Evolutionary conservation across 2,888 invertebrate species (phyloP), one percentile per base, ranked within the genome.

Genomic region (Pachliopta kotzebuea): DNA sequence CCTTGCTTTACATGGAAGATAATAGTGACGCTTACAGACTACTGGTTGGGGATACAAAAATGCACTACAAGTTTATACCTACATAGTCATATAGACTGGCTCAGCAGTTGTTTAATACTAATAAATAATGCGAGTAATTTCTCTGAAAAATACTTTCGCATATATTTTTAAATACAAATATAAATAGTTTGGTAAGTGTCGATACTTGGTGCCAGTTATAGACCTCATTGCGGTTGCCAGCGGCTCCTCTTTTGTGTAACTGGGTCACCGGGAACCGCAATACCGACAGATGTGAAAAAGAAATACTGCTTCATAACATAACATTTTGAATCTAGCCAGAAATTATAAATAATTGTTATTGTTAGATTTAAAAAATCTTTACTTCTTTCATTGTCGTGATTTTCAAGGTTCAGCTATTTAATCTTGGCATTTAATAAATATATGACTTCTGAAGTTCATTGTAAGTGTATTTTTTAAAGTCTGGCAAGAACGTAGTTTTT

Each of bases 141-240:
- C 54, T 26, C 4, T n/a, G 52, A 37, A 60, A 37, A 49, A 14
- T 21, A 56, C 50, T 52, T 60, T 53, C 21, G 14, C n/a, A 24
- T 31, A 17, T 60, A 62, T 62, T 61, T 65, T 62, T 55, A 62
- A 58, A 61, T 37, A 7, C 26, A 58, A 49, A 62, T 55, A 65
- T 62, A 65, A 62, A 65, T 65, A 65, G 65, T 65, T 57, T 53
- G 53, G 31, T 55, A 62, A 58, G 61, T 60, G 52, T 20, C 56
- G 60, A 60, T 64, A 64, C 42, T 56, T 57, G 53, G 23, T 58
- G 65, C 65, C 65, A 65, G 65, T 50, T 65, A 53, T 61, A 61
- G 53, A 56, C 31, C 24, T 20, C 49, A 42, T 42, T 53, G 21
- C 57, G 57, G 24, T 31, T 65, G 65, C 57, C 65, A 62, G 56